A percentile compares a stretch with the other conserved stretches of the same genome.
These are phyloP conservation scores for Aspidiotus destructor DNA, from an alignment of 2,888 invertebrate species.

Conservation along the genomic window DNA sequence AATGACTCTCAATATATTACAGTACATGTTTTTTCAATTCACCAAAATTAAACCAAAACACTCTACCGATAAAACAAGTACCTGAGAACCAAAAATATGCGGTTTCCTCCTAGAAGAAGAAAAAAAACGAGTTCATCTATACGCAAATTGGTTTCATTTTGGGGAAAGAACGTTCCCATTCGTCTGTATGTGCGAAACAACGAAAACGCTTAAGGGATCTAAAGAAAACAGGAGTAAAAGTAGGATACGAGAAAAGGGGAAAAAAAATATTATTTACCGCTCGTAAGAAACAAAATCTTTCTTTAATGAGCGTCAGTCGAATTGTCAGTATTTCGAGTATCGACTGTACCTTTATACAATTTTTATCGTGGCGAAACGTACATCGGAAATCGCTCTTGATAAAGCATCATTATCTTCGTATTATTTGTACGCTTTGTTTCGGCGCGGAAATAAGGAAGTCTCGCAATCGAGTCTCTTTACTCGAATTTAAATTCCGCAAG, in stretches of 20 bases:
- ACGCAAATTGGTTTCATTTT: constrained; percentile 4
- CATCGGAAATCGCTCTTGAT: constrained; percentile 18
- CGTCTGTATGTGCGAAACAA: neutral
- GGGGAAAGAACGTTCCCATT: neutral
- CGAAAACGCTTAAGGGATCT: neutral
- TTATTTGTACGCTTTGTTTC: constrained; percentile 27
- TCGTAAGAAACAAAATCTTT: constrained; percentile 19
- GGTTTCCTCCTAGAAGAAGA: neutral
- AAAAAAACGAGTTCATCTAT: neutral
- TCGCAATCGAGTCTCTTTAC: neutral
- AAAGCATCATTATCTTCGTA: constrained; percentile 28
- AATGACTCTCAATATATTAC: too few species aligned
- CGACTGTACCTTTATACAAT: constrained; percentile 9
- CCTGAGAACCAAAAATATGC: neutral
- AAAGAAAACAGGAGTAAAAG: neutral
- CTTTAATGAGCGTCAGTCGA: constrained; percentile 31
- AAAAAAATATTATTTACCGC: constrained; percentile 24
- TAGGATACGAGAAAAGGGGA: neutral
- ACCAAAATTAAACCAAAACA: neutral
- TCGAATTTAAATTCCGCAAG: too few species aligned
- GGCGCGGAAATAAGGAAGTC: constrained; percentile 15
- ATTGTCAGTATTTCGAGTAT: constrained; percentile 21
- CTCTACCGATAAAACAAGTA: neutral
- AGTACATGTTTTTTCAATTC: neutral
- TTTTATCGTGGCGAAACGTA: too few species aligned